Conservation (phyloP, 2,797 vertebrate genomes). For the Melanotaenia pygmaea region DNA sequence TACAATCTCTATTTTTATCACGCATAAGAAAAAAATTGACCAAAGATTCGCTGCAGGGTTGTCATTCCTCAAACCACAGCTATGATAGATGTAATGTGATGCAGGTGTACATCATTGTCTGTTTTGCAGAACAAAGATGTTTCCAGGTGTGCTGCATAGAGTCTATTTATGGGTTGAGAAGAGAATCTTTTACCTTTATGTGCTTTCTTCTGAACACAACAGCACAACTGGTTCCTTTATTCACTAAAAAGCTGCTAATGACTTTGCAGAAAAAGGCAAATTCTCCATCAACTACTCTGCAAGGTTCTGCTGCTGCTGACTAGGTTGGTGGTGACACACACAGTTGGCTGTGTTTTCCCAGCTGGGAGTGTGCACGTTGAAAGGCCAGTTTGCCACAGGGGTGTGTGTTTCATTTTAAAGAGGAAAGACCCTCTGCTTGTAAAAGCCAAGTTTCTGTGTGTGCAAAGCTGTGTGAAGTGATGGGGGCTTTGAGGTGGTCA, state of each 20-base stretch:
- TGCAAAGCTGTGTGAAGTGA: slow-evolving; percentile 46
- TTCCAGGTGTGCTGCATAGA: background rate
- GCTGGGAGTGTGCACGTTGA: slow-evolving; percentile 72
- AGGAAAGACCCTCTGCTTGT: slow-evolving; percentile 63
- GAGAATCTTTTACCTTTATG: background rate
- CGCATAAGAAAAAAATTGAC: background rate
- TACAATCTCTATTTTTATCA: background rate
- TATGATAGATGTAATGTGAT: background rate
- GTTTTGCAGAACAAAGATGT: background rate
- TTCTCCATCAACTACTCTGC: slow-evolving; percentile 20
- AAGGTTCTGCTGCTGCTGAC: slow-evolving; percentile 21
- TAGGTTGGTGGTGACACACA: slow-evolving; percentile 40
- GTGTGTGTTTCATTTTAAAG: slow-evolving; percentile 61
- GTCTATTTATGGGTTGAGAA: background rate
- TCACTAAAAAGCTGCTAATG: background rate
- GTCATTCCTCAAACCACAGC: too few species aligned
- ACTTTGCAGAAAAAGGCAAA: background rate
- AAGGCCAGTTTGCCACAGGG: slow-evolving; percentile 50
- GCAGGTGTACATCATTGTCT: background rate
- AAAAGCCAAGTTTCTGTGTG: slow-evolving; percentile 49
- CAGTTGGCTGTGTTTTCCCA: slow-evolving; percentile 73
- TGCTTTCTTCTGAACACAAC: background rate
- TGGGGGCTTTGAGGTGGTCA: slow-evolving; percentile 64
- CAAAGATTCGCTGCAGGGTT: too few species aligned
- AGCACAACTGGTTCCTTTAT: background rate